Percentiles rank a stretch among this genome's conserved stretches.
These are phyloP conservation scores for Pterobdella sp. DNA, from an alignment of 2,888 invertebrate species.

Conservation along the genomic window DNA sequence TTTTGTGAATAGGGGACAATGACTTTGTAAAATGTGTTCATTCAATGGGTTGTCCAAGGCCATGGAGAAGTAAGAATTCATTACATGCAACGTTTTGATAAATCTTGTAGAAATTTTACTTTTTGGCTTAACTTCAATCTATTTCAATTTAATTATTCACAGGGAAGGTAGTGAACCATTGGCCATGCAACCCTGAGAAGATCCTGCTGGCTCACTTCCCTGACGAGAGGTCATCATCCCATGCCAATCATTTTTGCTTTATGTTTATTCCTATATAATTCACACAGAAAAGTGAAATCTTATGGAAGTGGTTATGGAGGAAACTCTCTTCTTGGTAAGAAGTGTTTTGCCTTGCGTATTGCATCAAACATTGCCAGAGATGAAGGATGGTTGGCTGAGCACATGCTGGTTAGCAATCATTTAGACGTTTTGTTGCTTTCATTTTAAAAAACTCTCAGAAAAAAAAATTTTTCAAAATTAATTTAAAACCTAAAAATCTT, in stretches of 20 bases:
- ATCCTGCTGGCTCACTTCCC: slow-evolving; percentile 40
- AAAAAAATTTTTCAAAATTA: too few relatives aligned
- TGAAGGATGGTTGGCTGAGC: slow-evolving; percentile 43
- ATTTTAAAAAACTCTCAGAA: too few relatives aligned
- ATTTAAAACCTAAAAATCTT: neutral
- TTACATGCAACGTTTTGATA: too few relatives aligned
- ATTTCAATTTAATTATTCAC: neutral
- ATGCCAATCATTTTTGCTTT: neutral
- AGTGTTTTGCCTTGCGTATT: slow-evolving; percentile 42
- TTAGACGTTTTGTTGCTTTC: too few relatives aligned
- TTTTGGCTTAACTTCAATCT: neutral
- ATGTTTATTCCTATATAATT: neutral
- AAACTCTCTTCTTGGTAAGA: slow-evolving; percentile 43
- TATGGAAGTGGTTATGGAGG: slow-evolving; percentile 42
- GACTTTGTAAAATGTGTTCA: slow-evolving; percentile 41
- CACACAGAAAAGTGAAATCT: slow-evolving; percentile 37
- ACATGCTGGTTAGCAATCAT: slow-evolving; percentile 38
- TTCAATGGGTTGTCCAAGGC: slow-evolving; percentile 40
- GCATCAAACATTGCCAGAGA: slow-evolving; percentile 39
- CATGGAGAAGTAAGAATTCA: slow-evolving; percentile 32
- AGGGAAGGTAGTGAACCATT: slow-evolving; percentile 39
- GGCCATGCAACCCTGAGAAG: slow-evolving; percentile 42
- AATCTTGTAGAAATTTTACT: neutral
- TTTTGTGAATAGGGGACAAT: slow-evolving; percentile 19
- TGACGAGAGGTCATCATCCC: slow-evolving; percentile 33